A percentile compares a stretch with the other conserved stretches of the same genome.
Conservation (phyloP, 2,797 vertebrate genomes). For the Acomys russatus region DNA sequence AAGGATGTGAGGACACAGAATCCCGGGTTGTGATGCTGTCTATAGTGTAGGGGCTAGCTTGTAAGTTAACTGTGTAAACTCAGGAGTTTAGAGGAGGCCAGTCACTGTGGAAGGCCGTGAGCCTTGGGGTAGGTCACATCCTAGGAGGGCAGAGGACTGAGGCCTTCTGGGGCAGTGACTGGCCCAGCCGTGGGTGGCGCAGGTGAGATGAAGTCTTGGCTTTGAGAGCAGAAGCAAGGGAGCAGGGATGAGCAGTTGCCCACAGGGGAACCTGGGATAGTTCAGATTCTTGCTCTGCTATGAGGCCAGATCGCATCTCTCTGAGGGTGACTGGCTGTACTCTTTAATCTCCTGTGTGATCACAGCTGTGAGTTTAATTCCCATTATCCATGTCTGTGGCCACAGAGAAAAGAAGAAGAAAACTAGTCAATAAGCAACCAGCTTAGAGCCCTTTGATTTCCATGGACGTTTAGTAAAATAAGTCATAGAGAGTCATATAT, state of each 20-base stretch:
- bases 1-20: not conserved
- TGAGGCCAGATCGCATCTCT: fast-evolving
- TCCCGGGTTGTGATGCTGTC: not conserved
- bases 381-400: not conserved
- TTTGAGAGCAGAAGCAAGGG: not conserved
- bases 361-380: not conserved
- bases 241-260: not conserved
- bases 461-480: not conserved
- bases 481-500: not conserved
- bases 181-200: fast-evolving
- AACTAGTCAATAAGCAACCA: not conserved
- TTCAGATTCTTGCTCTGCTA: not conserved
- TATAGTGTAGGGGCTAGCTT: not conserved
- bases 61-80: not conserved
- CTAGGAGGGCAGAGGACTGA: no score
- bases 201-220: not conserved
- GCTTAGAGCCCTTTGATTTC: not conserved
- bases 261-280: not conserved
- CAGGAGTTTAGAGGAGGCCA: not conserved
- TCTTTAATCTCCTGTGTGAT: not conserved
- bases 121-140: no score
- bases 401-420: not conserved
- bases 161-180: not conserved
- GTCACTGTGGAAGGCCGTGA: not conserved
- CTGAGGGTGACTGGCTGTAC: not conserved